Conservation (phyloP, 2,797 vertebrate species). For the Darevskia mixta region DNA sequence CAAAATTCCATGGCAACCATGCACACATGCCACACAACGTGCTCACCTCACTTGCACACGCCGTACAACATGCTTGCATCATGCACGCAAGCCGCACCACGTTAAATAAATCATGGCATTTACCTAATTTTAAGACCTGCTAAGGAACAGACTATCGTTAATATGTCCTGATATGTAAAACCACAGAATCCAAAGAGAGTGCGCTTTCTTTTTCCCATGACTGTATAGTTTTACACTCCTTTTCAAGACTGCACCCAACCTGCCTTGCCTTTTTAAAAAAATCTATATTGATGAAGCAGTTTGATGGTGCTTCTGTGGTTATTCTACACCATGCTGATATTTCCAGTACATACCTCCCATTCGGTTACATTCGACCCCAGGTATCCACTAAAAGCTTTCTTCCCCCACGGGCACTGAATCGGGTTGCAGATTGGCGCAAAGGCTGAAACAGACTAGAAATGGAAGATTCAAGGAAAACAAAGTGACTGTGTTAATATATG, state of each 20-base stretch:
- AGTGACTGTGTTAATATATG: background rate
- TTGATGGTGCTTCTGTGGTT: background rate
- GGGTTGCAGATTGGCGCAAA: conserved; percentile 98
- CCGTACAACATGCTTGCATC: too few relatives aligned
- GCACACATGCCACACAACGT: too few relatives aligned
- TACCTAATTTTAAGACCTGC: too few relatives aligned
- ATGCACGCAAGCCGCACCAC: too few relatives aligned
- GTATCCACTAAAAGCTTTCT: conserved; percentile 93
- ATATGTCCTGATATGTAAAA: too few relatives aligned
- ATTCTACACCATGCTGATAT: accelerated
- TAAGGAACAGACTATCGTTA: too few relatives aligned
- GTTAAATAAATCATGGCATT: too few relatives aligned
- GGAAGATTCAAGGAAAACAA: conserved; percentile 26
- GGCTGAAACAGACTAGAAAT: conserved; percentile 90
- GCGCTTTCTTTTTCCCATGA: accelerated
- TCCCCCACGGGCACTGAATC: conserved; percentile 93
- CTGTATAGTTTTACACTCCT: background rate
- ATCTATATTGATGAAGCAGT: background rate
- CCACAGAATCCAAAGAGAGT: too few relatives aligned
- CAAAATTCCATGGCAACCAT: too few relatives aligned
- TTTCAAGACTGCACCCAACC: background rate
- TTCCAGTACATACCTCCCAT: conserved; percentile 89
- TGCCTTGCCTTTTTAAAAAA: background rate
- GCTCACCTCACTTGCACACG: too few relatives aligned
- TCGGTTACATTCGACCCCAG: conserved; percentile 88